Evolutionary conservation across 2,888 invertebrate species (phyloP), one percentile per base, ranked within the genome.

Genomic region (Glaucopsyche alexis): DNA sequence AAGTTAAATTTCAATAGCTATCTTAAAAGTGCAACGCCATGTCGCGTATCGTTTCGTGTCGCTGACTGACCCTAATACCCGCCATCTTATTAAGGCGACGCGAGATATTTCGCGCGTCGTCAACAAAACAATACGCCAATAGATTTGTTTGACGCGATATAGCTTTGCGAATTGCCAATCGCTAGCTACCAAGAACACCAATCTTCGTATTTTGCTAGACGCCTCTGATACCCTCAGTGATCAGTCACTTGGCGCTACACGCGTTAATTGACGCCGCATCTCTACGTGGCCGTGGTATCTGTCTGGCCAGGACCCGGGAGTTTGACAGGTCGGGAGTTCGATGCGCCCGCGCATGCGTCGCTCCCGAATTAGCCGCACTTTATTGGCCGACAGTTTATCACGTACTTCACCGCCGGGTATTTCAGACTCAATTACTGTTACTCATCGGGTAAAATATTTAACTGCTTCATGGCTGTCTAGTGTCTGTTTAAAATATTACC

Each of bases 371-470:
- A 38, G 65, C 3, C 38, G 64, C 60, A 64, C 29, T 29, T 29
- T 64, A 40, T 65, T 65, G 38, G 38, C 65, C 13, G 16, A 52
- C 16, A 52, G 16, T 52, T 52, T 52, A 52, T 52, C 52, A 52
- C 52, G 16, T 16, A 52, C 52, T 52, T 52, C n/a, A 50, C n/a
- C 52, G n/a, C 52, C 52, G 52, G 52, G 52, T 52, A 52, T 52
- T 52, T 52, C 52, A 52, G 52, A 52, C 16, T 3, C 52, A n/a
- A 52, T 52, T 52, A 50, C 50, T 50, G 50, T 50, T 50, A 16
- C 52, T 52, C 52, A 52, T 42, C 52, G 52, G 52, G 16, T 52
- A n/a, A 52, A 52, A 52, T 52, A 52, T 52, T 52, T 52, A 52
- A 52, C 52, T 52, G 52, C 52, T 16, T 29, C 29, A 29, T 29